Evolutionary conservation across 35 echinoderm and acorn worm species (phyloP).

Genomic region (Holothuria glaberrima): DNA sequence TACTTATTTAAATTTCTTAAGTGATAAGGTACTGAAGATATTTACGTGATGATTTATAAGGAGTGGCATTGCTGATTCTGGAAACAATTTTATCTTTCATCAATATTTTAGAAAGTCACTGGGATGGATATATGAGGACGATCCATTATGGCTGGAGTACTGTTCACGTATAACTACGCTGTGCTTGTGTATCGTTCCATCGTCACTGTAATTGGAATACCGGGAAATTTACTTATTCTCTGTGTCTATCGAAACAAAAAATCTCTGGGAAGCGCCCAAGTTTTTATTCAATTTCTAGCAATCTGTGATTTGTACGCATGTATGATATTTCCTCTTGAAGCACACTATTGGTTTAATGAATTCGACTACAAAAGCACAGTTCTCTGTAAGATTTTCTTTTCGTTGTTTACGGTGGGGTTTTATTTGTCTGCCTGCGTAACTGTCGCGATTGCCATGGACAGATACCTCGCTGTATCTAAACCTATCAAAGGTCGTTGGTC

Average conservation of each 20-base stretch:
- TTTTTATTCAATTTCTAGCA: slow-evolving; percentile 35
- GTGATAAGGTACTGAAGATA: too few species aligned
- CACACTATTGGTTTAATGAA: slow-evolving; percentile 48
- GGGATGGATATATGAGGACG: too few species aligned
- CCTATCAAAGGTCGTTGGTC: slow-evolving; percentile 33
- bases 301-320: slow-evolving; percentile 21
- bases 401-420: not conserved
- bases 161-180: slow-evolving; percentile 23
- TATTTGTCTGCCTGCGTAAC: slow-evolving; percentile 35
- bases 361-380: slow-evolving; percentile 2
- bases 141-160: too few species aligned
- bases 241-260: slow-evolving; percentile 25
- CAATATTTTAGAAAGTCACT: too few species aligned
- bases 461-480: slow-evolving; percentile 46
- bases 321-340: slow-evolving; percentile 36
- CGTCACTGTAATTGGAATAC: slow-evolving; percentile 37
- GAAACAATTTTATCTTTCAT: too few species aligned
- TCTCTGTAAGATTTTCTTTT: slow-evolving; percentile 22
- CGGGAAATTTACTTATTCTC: slow-evolving; percentile 46
- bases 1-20: too few species aligned
- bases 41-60: too few species aligned
- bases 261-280: slow-evolving; percentile 33
- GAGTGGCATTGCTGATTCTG: too few species aligned
- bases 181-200: slow-evolving; percentile 35
- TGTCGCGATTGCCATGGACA: slow-evolving; percentile 30